Evolutionary conservation across 1,140 invertebrate genomes (phyloP).

Genomic region (Lysiphlebus fabarum): DNA sequence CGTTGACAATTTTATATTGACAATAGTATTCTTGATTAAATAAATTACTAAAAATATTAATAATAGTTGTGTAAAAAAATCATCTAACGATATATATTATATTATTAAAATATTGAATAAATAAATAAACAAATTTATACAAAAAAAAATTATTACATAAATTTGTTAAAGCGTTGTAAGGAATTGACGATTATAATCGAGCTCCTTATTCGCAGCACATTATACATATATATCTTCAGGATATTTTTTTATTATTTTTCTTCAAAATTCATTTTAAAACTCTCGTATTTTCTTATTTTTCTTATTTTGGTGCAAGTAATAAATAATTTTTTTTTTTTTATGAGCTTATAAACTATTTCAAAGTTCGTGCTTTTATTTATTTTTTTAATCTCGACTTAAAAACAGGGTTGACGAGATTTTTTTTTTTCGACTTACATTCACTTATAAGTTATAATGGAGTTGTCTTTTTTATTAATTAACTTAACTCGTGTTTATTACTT

Average conservation of each 20-base stretch:
- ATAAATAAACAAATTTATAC: constrained; percentile 8
- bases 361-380: constrained; percentile 27
- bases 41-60: too few species aligned
- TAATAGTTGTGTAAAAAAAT: too few species aligned
- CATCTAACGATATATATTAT: too few species aligned
- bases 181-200: background rate
- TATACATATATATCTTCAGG: constrained; percentile 30
- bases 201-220: constrained; percentile 28
- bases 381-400: background rate
- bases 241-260: background rate
- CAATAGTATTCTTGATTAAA: too few species aligned
- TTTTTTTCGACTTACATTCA: constrained; percentile 22
- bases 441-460: constrained; percentile 17
- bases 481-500: constrained; percentile 20
- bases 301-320: constrained; percentile 25
- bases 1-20: too few species aligned
- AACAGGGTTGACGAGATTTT: constrained; percentile 9
- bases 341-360: constrained; percentile 41
- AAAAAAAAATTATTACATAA: constrained; percentile 2
- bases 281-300: constrained; percentile 37
- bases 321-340: constrained; percentile 21
- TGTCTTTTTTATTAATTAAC: constrained; percentile 13
- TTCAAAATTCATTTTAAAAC: constrained; percentile 7
- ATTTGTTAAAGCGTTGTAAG: background rate
- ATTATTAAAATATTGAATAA: background rate